Conservation (phyloP, 2,888 invertebrate species). For the Phaedon cochleariae region DNA sequence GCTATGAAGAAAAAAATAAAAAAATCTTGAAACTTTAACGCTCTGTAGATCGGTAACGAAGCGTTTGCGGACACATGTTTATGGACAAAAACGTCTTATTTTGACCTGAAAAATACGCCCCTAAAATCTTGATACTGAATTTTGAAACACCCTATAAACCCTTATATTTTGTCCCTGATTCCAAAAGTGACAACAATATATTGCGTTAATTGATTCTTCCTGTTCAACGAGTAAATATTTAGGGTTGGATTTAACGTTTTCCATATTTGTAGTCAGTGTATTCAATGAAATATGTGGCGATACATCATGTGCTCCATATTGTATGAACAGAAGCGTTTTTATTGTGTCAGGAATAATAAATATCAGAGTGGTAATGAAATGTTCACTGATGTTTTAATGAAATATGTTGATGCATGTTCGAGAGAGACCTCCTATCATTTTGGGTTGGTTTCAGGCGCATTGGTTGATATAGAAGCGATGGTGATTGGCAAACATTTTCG, state of each 20-base stretch:
- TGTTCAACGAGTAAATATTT: slow-evolving; percentile 32
- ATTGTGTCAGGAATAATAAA: not conserved
- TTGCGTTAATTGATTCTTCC: slow-evolving; percentile 39
- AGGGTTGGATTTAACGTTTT: slow-evolving; percentile 28
- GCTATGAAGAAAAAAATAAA: too few species aligned
- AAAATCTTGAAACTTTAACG: too few species aligned
- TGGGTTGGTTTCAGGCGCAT: too few species aligned
- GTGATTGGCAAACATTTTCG: too few species aligned
- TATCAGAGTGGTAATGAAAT: not conserved
- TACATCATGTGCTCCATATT: slow-evolving; percentile 14
- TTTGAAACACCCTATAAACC: not conserved
- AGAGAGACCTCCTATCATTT: not conserved
- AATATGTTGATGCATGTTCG: not conserved
- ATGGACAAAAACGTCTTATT: too few species aligned
- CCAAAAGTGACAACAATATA: slow-evolving; percentile 26
- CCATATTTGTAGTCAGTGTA: slow-evolving; percentile 24
- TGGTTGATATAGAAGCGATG: too few species aligned
- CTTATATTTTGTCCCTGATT: slow-evolving; percentile 8
- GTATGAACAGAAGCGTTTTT: slow-evolving; percentile 11
- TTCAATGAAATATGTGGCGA: slow-evolving; percentile 15
- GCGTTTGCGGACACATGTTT: too few species aligned
- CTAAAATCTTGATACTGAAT: too few species aligned
- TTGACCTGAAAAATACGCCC: too few species aligned
- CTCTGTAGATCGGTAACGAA: too few species aligned
- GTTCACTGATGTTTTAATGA: not conserved